A percentile compares a stretch with the other conserved stretches of the same genome.
These are phyloP conservation scores for Drosophila bipectinata DNA, from an alignment of 1,140 invertebrate genomes.

Conservation along the genomic window DNA sequence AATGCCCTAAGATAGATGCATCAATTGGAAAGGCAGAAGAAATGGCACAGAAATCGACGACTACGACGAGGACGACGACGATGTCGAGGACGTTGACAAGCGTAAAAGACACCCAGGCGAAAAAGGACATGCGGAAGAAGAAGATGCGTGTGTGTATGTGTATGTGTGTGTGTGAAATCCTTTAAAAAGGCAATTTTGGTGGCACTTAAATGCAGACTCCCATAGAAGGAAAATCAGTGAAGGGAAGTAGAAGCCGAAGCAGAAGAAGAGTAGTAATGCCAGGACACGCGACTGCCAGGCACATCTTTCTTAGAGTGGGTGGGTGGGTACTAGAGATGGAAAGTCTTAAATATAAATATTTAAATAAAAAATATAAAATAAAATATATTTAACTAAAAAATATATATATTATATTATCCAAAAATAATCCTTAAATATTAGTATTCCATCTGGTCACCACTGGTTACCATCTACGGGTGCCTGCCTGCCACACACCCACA, in stretches of 20 bases:
- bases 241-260: conserved; percentile 27
- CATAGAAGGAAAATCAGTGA: conserved; percentile 37
- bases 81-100: conserved; percentile 72
- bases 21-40: conserved; percentile 72
- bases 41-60: conserved; percentile 59
- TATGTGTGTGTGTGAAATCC: conserved; percentile 59
- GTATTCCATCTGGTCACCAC: conserved; percentile 14
- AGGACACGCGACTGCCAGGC: conserved; percentile 31
- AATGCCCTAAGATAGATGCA: conserved; percentile 69
- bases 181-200: conserved; percentile 81
- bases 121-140: conserved; percentile 34
- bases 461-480: conserved; percentile 7
- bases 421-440: too few relatives aligned
- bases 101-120: conserved; percentile 64
- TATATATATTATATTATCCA: too few relatives aligned
- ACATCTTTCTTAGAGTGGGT: background rate
- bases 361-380: background rate
- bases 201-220: conserved; percentile 80
- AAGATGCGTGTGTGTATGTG: conserved; percentile 8
- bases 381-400: background rate
- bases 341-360: background rate
- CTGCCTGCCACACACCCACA: conserved; percentile 34
- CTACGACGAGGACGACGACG: conserved; percentile 38
- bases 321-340: background rate
- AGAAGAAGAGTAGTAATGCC: conserved; percentile 33